Percentiles rank a stretch among this genome's conserved stretches.
phyloP scores from a whole-genome alignment of 2,113 vertebrate genomes.

The Bagarius yarrelli region DNA sequence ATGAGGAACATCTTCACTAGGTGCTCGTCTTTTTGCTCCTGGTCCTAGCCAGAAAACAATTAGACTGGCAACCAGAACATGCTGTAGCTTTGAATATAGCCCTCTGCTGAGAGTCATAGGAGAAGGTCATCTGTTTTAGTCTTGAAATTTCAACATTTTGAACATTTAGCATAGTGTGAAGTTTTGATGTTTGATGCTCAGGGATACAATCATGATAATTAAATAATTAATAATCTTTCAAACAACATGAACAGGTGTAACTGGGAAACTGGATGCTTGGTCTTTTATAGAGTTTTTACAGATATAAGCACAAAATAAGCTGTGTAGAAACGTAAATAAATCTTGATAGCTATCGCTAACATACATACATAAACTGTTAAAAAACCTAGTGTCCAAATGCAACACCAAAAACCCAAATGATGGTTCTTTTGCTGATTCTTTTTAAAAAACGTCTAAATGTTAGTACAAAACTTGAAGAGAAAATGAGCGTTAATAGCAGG shows the following conservation, averaged over 20 bases:
- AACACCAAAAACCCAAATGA: too few species aligned
- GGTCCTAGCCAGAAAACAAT: slow-evolving; percentile 41
- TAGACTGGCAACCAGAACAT: slow-evolving; percentile 30
- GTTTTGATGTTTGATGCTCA: not conserved
- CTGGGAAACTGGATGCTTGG: slow-evolving; percentile 58
- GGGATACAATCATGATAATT: not conserved
- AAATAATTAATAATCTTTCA: not conserved
- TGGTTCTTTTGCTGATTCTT: too few species aligned
- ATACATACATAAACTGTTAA: slow-evolving; percentile 10
- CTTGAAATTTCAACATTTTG: not conserved
- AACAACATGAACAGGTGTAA: slow-evolving; percentile 73
- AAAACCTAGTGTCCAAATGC: too few species aligned
- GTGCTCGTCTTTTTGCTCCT: slow-evolving; percentile 18
- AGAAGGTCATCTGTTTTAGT: slow-evolving; percentile 4
- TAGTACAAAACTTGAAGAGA: too few species aligned
- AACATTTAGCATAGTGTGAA: not conserved
- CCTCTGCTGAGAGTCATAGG: not conserved
- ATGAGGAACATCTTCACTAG: slow-evolving; percentile 35
- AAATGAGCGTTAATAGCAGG: too few species aligned
- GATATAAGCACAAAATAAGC: slow-evolving; percentile 30
- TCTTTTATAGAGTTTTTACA: slow-evolving; percentile 46
- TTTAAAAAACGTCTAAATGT: too few species aligned
- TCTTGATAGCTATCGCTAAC: slow-evolving; percentile 44
- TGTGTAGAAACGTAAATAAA: slow-evolving; percentile 69
- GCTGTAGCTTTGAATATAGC: slow-evolving; percentile 30